Evolutionary conservation across 1,140 invertebrate genomes (phyloP), one percentile per base, ranked within the genome.

Genomic region (Euborellia annulipes): DNA sequence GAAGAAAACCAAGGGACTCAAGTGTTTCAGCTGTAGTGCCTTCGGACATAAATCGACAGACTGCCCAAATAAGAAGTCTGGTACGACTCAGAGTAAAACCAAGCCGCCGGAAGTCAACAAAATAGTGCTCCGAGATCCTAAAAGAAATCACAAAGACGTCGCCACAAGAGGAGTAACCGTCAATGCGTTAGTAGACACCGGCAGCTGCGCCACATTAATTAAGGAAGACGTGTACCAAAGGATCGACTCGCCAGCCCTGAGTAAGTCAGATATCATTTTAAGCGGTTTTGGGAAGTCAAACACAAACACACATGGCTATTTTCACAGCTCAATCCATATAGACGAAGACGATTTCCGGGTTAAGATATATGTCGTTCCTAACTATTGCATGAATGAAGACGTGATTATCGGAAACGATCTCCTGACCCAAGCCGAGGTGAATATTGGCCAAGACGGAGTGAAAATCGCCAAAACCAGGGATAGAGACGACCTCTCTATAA

Each of bases 11-110:
- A 13, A 3, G 0, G 45, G 45, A 47, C 13, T 23, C 2, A 46
- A 50, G 36, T 49, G 48, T 41, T 49, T 49, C 17, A 45, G 37
- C 11, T 51, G 46, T 22, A 34, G 23, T 38, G 19, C 44, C 16
- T 45, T 37, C 17, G 46, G 43, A 2, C 47, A 49, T 19, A 40
- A 39, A 11, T 14, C 48, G 7, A 18, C 32, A 3, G 20, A 44
- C 9, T 45, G 48, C 30, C 9, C 41, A 47, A 16, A 11, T 14
- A 9, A 23, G 11, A 18, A 22, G 14, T 42, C 13, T 7, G 11
- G 23, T 18, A 23, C 4, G 18, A 13, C 16, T 6, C 3, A 17
- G 11, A 36, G 16, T 14, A 4, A 14, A 9, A 2, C 11, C 27
- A 32, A 37, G 20, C n/a, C n/a, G n/a, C n/a, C n/a, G n/a, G 23